Conservation (phyloP, 1,140 invertebrate genomes). For the Ostrea denselamellosa region DNA sequence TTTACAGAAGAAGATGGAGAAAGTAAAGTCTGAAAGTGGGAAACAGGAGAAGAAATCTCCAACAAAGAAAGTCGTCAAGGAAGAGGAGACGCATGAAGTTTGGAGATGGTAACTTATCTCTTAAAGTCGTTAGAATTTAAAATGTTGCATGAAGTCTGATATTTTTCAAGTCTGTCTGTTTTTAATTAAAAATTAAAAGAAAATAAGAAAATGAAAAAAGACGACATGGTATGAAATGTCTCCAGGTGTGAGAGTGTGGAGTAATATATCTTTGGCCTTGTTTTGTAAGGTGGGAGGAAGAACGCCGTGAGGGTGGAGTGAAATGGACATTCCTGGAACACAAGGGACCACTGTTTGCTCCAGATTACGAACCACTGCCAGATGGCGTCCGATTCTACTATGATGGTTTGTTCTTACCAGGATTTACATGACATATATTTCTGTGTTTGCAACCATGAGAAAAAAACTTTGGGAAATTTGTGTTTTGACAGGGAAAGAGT, state of each 20-base stretch:
- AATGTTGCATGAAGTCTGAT: not conserved
- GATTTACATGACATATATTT: not conserved
- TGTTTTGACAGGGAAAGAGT: slow-evolving; percentile 83
- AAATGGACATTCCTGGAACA: slow-evolving; percentile 99
- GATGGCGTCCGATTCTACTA: slow-evolving; percentile 95
- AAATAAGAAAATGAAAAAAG: too few species aligned
- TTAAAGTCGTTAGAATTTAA: not conserved
- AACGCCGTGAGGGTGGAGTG: slow-evolving; percentile 93
- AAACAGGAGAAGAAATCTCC: slow-evolving; percentile 39
- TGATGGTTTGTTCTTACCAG: slow-evolving; percentile 83
- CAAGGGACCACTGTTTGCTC: slow-evolving; percentile 98
- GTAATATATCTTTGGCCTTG: not conserved
- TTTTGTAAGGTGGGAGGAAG: slow-evolving; percentile 92
- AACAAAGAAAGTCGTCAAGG: slow-evolving; percentile 74
- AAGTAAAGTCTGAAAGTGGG: slow-evolving; percentile 51
- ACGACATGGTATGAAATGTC: too few species aligned
- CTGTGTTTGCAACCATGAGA: not conserved
- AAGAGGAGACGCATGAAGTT: slow-evolving; percentile 89
- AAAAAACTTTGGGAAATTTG: not conserved
- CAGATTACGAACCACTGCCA: slow-evolving; percentile 94
- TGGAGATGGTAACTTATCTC: slow-evolving; percentile 90
- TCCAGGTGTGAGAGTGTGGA: too few species aligned
- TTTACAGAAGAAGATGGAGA: slow-evolving; percentile 62
- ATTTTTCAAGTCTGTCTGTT: too few species aligned
- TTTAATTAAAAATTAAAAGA: too few species aligned